These are phyloP conservation scores for Pinna nobilis DNA, from an alignment of 1,140 invertebrate species.

Conservation along the genomic window DNA sequence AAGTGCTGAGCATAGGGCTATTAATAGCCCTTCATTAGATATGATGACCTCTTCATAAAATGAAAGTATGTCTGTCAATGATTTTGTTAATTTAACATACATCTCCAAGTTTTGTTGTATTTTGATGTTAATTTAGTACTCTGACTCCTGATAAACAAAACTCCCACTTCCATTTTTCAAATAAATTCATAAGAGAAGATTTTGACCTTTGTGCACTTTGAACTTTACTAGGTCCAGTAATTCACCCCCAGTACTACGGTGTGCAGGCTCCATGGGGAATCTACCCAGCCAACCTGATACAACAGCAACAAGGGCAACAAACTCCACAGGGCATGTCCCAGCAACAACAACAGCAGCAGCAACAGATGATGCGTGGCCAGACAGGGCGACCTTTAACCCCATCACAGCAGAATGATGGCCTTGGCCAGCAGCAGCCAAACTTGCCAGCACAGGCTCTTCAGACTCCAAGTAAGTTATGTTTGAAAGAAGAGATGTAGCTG, in stretches of 20 bases:
- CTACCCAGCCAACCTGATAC: conserved; percentile 72
- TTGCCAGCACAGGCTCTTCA: conserved; percentile 31
- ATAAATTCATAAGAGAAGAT: background rate
- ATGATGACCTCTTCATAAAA: too few relatives aligned
- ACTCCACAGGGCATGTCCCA: conserved; percentile 49
- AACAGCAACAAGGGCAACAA: conserved; percentile 61
- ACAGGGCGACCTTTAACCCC: conserved; percentile 78
- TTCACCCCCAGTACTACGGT: conserved; percentile 73
- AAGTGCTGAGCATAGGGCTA: too few relatives aligned
- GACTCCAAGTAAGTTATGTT: conserved; percentile 20
- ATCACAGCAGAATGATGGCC: conserved; percentile 56
- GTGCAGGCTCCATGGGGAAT: conserved; percentile 77
- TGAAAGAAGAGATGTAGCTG: too few relatives aligned
- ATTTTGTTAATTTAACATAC: background rate
- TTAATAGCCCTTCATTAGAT: too few relatives aligned
- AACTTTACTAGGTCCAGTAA: conserved; percentile 61
- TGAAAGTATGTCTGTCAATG: too few relatives aligned
- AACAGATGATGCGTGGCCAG: conserved; percentile 64
- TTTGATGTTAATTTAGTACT: background rate
- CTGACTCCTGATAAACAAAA: background rate
- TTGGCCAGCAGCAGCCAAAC: conserved; percentile 44
- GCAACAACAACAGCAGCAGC: conserved; percentile 59
- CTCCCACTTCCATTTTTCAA: background rate
- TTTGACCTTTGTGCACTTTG: background rate
- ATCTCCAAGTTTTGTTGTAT: background rate